Base-by-base conservation (phyloP, 1,140 invertebrate species). In the Drosophila parabipectinata region DNA sequence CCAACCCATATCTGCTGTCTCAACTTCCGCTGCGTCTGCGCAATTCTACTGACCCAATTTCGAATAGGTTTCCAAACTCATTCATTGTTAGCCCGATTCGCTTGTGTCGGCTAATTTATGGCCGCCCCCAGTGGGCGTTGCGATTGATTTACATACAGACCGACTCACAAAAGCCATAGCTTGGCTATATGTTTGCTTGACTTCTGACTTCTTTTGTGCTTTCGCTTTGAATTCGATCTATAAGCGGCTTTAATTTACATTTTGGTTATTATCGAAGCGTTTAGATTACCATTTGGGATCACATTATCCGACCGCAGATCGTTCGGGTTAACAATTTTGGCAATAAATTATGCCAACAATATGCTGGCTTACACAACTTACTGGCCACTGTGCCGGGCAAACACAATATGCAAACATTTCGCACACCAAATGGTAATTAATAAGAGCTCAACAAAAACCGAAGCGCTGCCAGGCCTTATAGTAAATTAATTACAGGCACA, bases 401-500 rank as follows among this genome's bases (percentile, higher is more conserved):
- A 63, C 45, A 67, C 50, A 80, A 81, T 72, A 72, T 85, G 82
- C 81, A 79, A 87, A 87, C 32, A 67, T 68, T 55, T 39, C 62
- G 56, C 51, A 69, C 66, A 69, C 44, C 51, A 69, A 68, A 32
- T 69, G 51, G 63, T 69, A 69, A 69, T 69, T 69, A 69, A 69
- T 69, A 69, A 57, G 66, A 50, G 66, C 51, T 37, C 62, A 15
- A 68, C 60, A 68, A 56, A 67, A 69, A 68, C 24, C 41, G 53
- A 39, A 69, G 51, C 80, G 67, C 59, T 64, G 74, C 56, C 68
- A 68, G 74, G 71, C 61, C 50, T 81, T 82, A 73, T 82, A 62
- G 88, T 88, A 88, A 88, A 88, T 88, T 88, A 88, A 89, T 88
- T 88, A 89, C 79, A 79, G 66, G 47, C 63, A 9, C 72, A 39